Base-by-base conservation (phyloP, 2,113 vertebrate species). In the Hypocryptadius cinnamomeus region DNA sequence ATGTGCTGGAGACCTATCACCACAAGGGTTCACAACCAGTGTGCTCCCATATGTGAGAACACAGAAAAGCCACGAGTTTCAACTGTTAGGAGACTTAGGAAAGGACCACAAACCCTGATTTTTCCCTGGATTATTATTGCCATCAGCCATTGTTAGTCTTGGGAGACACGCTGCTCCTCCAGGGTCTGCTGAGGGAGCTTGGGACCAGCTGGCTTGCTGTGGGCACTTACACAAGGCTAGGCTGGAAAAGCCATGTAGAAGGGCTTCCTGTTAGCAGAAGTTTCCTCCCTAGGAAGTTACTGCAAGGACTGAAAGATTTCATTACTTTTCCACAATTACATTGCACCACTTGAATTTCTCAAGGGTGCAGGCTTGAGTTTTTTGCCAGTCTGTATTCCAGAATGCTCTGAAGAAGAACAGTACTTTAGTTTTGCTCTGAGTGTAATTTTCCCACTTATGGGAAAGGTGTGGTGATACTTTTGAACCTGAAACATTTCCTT, bases 141-240 rank as follows among this genome's bases (percentile, higher is more conserved):
- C 33, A 39, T 27, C 54, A 59, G 42, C 25, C 8, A 24, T 63
- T 16, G 30, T 16, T 28, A 39, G 0, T 2, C 54, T 54, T 50
- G 23, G 45, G 70, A 80, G 25, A 39, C 27, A 16, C 3, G 7
- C 5, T 24, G 17, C n/a, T 64, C 40, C 37, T 77, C 37, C 17
- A 33, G 27, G 15, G 6, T 21, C 13, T 3, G 1, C 68, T 60
- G 33, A 30, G 63, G 11, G 17, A 15, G 8, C 65, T 54, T 37
- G 66, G 39, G 16, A 63, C 1, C 1, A 21, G 4, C 35, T 53
- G 23, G 6, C 35, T 64, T 39, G 23, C 39, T 6, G 0, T 0
- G 2, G 68, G 35, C 24, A 53, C 13, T 30, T 31, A 5, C 2
- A 3, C 6, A 4, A 19, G 27, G 48, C 54, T 24, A 16, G 44